Evolutionary conservation across 1,140 invertebrate genomes (phyloP).

Genomic region (Zaprionus tsacasi): DNA sequence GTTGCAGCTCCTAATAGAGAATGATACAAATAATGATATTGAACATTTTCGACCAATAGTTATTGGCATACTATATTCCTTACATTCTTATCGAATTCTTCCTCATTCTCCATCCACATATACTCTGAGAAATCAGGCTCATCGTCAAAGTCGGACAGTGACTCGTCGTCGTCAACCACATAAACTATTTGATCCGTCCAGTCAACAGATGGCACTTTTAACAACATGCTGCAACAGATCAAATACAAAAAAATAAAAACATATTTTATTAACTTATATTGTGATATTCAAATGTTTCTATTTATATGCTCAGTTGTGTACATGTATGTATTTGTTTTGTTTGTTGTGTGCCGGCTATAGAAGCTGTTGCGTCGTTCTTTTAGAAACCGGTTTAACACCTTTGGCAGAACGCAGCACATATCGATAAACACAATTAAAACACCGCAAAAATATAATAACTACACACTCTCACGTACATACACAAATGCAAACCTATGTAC

Average conservation of each 20-base stretch:
- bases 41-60: background rate
- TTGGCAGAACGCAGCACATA: constrained; percentile 18
- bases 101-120: constrained; percentile 96
- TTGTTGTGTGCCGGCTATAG: constrained; percentile 47
- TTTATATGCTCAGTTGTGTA: background rate
- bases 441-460: background rate
- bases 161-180: constrained; percentile 85
- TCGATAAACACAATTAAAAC: constrained; percentile 26
- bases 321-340: constrained; percentile 1
- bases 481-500: constrained; percentile 9
- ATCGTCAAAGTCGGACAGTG: constrained; percentile 85
- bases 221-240: constrained; percentile 69
- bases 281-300: background rate
- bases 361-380: constrained; percentile 55
- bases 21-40: background rate
- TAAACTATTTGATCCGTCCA: constrained; percentile 83
- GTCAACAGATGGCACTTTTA: constrained; percentile 83
- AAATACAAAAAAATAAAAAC: background rate
- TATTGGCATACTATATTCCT: constrained; percentile 24
- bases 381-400: constrained; percentile 57
- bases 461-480: background rate
- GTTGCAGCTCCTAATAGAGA: constrained; percentile 89
- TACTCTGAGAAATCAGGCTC: constrained; percentile 93
- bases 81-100: constrained; percentile 94
- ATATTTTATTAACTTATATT: background rate